phyloP scores from a whole-genome alignment of 2,888 invertebrate species.

The Lithosia quadra region DNA sequence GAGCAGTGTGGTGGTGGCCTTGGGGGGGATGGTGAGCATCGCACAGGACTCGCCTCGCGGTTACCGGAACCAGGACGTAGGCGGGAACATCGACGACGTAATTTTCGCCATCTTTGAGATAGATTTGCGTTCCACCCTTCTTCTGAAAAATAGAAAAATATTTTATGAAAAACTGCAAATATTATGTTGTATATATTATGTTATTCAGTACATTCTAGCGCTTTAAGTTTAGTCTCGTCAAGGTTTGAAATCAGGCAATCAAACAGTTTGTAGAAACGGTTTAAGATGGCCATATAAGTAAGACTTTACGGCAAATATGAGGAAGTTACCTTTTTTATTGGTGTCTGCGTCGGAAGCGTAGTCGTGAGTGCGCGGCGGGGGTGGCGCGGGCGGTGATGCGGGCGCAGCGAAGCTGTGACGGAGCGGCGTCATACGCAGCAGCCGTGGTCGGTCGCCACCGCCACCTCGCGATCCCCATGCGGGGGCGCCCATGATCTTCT shows the following conservation, averaged over 20 bases:
- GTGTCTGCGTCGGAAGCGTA: slow-evolving; percentile 88
- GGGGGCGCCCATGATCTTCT: slow-evolving; percentile 77
- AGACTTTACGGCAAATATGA: slow-evolving; percentile 26
- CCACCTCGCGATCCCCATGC: slow-evolving; percentile 83
- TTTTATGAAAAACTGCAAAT: neutral
- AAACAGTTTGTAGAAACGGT: slow-evolving; percentile 23
- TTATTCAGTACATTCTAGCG: neutral
- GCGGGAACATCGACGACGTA: slow-evolving; percentile 90
- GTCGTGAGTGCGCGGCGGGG: slow-evolving; percentile 75
- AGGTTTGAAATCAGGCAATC: slow-evolving; percentile 28
- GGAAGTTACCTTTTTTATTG: slow-evolving; percentile 84
- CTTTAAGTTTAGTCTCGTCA: slow-evolving; percentile 10
- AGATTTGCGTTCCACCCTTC: slow-evolving; percentile 92
- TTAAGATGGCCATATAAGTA: slow-evolving; percentile 16
- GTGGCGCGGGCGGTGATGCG: slow-evolving; percentile 78
- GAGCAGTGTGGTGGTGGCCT: slow-evolving; percentile 83
- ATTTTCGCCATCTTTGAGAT: slow-evolving; percentile 91
- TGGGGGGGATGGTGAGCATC: slow-evolving; percentile 87
- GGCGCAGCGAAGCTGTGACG: slow-evolving; percentile 87
- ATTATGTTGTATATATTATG: neutral
- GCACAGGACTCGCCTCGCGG: slow-evolving; percentile 85
- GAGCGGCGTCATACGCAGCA: slow-evolving; percentile 87
- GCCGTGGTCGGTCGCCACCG: slow-evolving; percentile 83
- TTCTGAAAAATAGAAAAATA: slow-evolving; percentile 82
- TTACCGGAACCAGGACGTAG: slow-evolving; percentile 89